phyloP scores from a whole-genome alignment of 92 coral and sea anemone genomes.

The Parazoanthus darwini region DNA sequence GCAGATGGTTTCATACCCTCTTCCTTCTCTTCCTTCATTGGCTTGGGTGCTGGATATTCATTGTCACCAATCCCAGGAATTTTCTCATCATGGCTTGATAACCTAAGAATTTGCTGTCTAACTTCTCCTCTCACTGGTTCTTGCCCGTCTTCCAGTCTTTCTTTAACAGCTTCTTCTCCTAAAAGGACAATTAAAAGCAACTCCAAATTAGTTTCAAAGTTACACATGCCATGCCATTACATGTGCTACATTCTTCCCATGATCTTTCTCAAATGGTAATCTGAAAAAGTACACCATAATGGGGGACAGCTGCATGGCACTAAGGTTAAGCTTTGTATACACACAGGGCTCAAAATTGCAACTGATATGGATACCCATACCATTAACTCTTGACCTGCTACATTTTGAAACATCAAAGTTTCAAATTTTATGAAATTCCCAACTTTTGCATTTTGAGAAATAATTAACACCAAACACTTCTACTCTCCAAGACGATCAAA shows the following conservation, averaged over 20 bases:
- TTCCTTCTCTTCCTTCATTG: background rate
- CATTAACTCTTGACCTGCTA: no score
- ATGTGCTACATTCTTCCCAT: background rate
- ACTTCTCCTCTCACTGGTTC: slow-evolving; percentile 9
- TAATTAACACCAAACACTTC: no score
- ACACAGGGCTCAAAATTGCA: no score
- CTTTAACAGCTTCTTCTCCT: background rate
- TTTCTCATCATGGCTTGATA: slow-evolving; percentile 44
- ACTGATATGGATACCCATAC: no score
- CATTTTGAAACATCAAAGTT: no score
- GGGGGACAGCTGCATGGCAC: no score
- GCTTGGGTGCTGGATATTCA: slow-evolving; percentile 45
- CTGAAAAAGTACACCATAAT: background rate
- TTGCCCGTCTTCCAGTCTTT: background rate
- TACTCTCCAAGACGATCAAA: no score
- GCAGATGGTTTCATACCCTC: background rate
- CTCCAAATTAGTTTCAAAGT: background rate
- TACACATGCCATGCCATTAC: background rate
- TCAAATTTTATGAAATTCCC: no score
- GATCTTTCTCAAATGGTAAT: background rate
- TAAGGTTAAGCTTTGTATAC: no score
- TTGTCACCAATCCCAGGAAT: slow-evolving; percentile 75
- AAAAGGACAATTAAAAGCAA: background rate
- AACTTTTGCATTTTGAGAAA: no score
- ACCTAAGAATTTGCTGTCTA: background rate